Evolutionary conservation across 2,797 vertebrate species (phyloP).

Genomic region (Hirundo rustica): DNA sequence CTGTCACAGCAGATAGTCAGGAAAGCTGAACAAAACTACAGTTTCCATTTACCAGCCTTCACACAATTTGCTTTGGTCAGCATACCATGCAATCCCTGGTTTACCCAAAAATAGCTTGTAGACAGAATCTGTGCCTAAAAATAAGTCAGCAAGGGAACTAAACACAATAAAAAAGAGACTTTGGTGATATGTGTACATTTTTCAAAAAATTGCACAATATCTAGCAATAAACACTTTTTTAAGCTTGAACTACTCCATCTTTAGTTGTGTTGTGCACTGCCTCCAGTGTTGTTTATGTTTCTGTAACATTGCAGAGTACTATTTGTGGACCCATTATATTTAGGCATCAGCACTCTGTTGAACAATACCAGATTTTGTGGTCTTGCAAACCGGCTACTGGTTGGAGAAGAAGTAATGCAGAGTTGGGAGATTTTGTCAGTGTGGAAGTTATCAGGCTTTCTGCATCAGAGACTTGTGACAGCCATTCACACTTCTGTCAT

Average conservation of each 20-base stretch:
- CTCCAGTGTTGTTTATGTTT: background rate
- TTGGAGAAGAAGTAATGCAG: background rate
- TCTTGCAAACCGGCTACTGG: constrained; percentile 33
- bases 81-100: constrained; percentile 16
- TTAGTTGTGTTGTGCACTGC: background rate
- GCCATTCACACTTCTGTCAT: background rate
- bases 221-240: background rate
- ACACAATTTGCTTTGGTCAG: constrained; percentile 1
- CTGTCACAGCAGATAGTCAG: background rate
- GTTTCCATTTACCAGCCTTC: constrained; percentile 8
- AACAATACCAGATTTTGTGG: constrained; percentile 59
- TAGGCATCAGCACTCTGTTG: background rate
- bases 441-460: background rate
- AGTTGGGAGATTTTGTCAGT: background rate
- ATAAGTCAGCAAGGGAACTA: constrained; percentile 8
- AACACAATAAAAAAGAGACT: background rate
- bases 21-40: background rate
- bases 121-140: constrained; percentile 24
- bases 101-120: constrained; percentile 18
- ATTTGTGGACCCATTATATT: constrained; percentile 4
- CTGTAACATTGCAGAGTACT: background rate
- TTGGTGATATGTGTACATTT: background rate
- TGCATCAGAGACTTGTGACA: background rate
- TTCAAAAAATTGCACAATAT: constrained; percentile 7
- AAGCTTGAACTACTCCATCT: background rate